These are phyloP conservation scores for Chondrilla cf. caribensis DNA, from an alignment of 37 sponge, comb jelly and placozoan species.

Conservation along the genomic window DNA sequence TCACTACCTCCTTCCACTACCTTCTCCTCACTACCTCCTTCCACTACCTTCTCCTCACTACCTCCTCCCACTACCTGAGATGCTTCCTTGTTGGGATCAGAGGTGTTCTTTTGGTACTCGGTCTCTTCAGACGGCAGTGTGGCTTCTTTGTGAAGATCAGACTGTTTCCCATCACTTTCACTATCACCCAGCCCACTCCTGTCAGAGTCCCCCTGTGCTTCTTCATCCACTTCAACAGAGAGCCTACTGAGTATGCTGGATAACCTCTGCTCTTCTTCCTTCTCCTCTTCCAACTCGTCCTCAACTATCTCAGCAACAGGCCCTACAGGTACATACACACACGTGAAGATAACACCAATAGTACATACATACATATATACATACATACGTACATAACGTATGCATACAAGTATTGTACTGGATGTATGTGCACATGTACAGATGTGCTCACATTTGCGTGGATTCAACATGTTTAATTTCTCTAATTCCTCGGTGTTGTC, in stretches of 20 bases:
- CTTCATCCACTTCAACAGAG: neutral
- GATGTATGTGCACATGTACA: too few relatives aligned
- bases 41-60: conserved; percentile 29
- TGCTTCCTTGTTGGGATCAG: too few relatives aligned
- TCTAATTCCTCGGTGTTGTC: conserved; percentile 5
- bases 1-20: conserved; percentile 27
- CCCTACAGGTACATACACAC: conserved; percentile 28
- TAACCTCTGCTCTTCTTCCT: conserved; percentile 36
- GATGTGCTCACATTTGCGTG: conserved; percentile 47
- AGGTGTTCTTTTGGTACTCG: too few relatives aligned
- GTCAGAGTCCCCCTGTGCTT: too few relatives aligned
- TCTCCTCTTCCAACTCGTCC: conserved; percentile 42
- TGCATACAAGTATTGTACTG: too few relatives aligned
- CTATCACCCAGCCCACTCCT: too few relatives aligned
- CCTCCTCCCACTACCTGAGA: too few relatives aligned
- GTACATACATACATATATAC: neutral
- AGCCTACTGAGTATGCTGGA: neutral
- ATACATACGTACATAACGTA: neutral
- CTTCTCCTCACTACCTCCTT: conserved; percentile 20
- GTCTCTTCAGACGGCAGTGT: too few relatives aligned
- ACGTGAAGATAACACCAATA: conserved; percentile 28
- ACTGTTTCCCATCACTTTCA: too few relatives aligned
- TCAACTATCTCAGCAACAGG: conserved; percentile 51
- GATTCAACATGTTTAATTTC: conserved; percentile 32
- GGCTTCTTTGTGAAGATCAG: too few relatives aligned